Percentiles rank a stretch among this genome's conserved stretches.
Evolutionary conservation across 1,140 invertebrate species (phyloP).

Genomic region (Dendroctonus valens): DNA sequence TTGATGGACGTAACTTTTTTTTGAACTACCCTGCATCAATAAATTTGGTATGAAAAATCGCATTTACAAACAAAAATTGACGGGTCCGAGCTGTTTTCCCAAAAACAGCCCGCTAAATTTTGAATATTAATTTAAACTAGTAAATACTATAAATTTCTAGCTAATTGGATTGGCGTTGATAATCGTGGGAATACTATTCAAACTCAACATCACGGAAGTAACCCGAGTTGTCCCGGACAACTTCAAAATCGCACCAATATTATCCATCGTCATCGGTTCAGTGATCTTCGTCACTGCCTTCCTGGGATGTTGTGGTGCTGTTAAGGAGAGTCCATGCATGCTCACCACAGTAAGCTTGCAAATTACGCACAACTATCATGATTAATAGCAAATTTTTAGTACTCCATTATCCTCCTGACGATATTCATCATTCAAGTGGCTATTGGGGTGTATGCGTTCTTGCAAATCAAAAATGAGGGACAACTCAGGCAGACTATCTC

Average conservation of each 20-base stretch:
- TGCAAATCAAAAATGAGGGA: constrained; percentile 44
- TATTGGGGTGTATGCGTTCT: constrained; percentile 51
- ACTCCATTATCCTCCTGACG: constrained; percentile 52
- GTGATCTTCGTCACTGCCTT: constrained; percentile 81
- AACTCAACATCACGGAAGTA: constrained; percentile 42
- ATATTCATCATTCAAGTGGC: constrained; percentile 57
- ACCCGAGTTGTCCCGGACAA: constrained; percentile 38
- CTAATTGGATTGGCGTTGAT: constrained; percentile 46
- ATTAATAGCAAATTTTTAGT: constrained; percentile 47
- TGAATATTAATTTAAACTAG: too few relatives aligned
- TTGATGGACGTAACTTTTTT: too few relatives aligned
- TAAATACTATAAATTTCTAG: constrained; percentile 34
- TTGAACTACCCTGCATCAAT: too few relatives aligned
- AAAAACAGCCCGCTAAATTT: too few relatives aligned
- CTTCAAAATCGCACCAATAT: constrained; percentile 60
- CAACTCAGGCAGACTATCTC: constrained; percentile 22
- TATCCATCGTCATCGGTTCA: constrained; percentile 75
- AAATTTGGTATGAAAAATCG: too few relatives aligned
- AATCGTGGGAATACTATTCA: constrained; percentile 45
- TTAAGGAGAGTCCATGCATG: constrained; percentile 80
- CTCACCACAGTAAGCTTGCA: constrained; percentile 65
- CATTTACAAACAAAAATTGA: too few relatives aligned
- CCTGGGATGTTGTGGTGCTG: constrained; percentile 84
- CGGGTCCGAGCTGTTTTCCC: too few relatives aligned
- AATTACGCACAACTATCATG: background rate